Conservation (phyloP, 2,797 vertebrate species). For the Jordanella pulchra region DNA sequence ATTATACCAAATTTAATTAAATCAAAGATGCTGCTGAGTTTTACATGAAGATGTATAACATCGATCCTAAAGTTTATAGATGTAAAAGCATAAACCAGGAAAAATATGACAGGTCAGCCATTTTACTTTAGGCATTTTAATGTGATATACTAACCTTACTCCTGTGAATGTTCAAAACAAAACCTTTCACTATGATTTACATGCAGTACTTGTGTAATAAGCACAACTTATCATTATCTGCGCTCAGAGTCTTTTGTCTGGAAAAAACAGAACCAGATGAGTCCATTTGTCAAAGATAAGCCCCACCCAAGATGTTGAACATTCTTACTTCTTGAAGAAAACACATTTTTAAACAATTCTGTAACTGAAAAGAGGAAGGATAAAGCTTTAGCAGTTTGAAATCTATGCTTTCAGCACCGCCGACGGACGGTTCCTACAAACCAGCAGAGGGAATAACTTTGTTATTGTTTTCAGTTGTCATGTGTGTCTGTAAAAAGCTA, state of each 20-base stretch:
- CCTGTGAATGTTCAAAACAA: conserved; percentile 20
- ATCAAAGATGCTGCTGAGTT: neutral
- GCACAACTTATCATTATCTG: conserved; percentile 49
- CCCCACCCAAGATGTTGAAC: conserved; percentile 34
- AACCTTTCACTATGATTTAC: conserved; percentile 40
- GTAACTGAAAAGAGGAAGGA: conserved; percentile 46
- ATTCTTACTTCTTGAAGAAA: conserved; percentile 29
- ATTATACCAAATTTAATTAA: too few species aligned
- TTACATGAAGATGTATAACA: neutral
- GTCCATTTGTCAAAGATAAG: conserved; percentile 54
- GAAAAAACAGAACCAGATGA: conserved; percentile 51
- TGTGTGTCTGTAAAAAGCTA: conserved; percentile 64
- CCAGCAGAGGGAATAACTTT: conserved; percentile 40
- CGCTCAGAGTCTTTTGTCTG: conserved; percentile 50
- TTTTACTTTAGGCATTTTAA: neutral
- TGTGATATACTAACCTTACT: conserved; percentile 23
- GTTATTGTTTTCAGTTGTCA: conserved; percentile 73
- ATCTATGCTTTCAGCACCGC: conserved; percentile 49
- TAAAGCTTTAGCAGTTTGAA: conserved; percentile 40
- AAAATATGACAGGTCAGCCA: neutral
- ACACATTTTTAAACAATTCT: conserved; percentile 46
- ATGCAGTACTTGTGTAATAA: conserved; percentile 24
- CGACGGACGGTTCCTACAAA: conserved; percentile 49
- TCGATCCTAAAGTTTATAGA: neutral
- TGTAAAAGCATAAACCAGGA: neutral